Evolutionary conservation across 2,888 invertebrate genomes (phyloP).

Genomic region (Drosophila subquinaria): DNA sequence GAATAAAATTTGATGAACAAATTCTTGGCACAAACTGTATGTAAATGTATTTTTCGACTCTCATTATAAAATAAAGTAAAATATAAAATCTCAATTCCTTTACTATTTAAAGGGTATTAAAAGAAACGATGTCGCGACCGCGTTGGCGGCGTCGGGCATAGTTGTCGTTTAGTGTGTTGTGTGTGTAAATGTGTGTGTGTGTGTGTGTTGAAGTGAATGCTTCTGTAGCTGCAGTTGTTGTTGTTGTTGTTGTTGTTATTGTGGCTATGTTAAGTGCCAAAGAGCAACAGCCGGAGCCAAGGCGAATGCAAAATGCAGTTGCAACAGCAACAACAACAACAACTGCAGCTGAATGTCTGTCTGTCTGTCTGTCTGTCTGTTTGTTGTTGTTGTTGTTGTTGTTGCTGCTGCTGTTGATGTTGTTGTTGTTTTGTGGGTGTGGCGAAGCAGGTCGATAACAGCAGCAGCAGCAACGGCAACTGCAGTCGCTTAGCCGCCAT

Average conservation of each 20-base stretch:
- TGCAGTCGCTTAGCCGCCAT: slow-evolving; percentile 62
- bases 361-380: background rate
- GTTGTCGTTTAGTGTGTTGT: slow-evolving; percentile 9
- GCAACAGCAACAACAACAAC: slow-evolving; percentile 27
- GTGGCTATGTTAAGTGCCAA: slow-evolving; percentile 24
- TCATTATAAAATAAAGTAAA: background rate
- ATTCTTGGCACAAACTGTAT: too few relatives aligned
- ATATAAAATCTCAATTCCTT: background rate
- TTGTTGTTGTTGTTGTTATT: slow-evolving; percentile 46
- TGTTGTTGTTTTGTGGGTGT: slow-evolving; percentile 55
- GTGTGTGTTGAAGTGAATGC: slow-evolving; percentile 52
- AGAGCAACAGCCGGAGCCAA: slow-evolving; percentile 27
- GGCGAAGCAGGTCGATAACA: slow-evolving; percentile 63
- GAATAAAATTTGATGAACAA: too few relatives aligned
- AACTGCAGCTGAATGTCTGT: slow-evolving; percentile 26
- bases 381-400: slow-evolving; percentile 4
- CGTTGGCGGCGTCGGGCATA: slow-evolving; percentile 9
- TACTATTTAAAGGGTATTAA: slow-evolving; percentile 37
- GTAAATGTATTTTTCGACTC: too few relatives aligned
- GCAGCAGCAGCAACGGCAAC: slow-evolving; percentile 22
- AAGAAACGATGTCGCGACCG: slow-evolving; percentile 30
- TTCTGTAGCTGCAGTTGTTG: slow-evolving; percentile 46
- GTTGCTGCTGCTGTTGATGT: slow-evolving; percentile 21
- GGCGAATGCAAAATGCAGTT: slow-evolving; percentile 30
- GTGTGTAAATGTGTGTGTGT: slow-evolving; percentile 17